Conservation (phyloP, 2,888 invertebrate species). For the Mythimna albipuncta region DNA sequence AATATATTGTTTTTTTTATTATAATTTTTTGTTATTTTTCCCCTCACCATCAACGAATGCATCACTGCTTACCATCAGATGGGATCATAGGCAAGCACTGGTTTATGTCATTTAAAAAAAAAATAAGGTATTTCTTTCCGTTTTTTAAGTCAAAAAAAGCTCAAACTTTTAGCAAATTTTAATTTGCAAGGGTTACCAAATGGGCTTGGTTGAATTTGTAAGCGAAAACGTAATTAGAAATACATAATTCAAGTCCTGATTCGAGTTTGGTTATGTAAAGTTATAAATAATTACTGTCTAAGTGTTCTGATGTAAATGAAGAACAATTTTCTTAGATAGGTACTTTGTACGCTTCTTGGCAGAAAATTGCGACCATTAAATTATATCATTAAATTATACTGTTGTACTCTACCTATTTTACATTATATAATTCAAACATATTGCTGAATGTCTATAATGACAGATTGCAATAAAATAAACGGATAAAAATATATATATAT, state of each 20-base stretch:
- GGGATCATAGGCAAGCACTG: no score
- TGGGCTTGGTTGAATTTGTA: background rate
- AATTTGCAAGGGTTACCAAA: background rate
- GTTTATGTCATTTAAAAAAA: no score
- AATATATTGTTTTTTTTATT: no score
- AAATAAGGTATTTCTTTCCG: background rate
- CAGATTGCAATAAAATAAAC: no score
- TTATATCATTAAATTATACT: background rate
- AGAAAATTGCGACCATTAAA: background rate
- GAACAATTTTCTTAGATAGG: background rate
- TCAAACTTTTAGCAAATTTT: background rate
- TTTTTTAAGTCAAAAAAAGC: background rate
- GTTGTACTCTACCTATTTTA: no score
- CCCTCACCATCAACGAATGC: no score
- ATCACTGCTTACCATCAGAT: background rate
- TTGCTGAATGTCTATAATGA: no score
- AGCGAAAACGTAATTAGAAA: conserved; percentile 23
- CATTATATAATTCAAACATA: no score
- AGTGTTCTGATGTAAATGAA: background rate
- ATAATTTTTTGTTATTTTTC: no score
- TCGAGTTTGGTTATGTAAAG: background rate
- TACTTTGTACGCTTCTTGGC: no score
- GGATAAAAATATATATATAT: no score
- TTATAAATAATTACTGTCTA: background rate
- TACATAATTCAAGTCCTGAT: conserved; percentile 16